Evolutionary conservation across 2,888 invertebrate species (phyloP).

Genomic region (Drosophila neotestacea): DNA sequence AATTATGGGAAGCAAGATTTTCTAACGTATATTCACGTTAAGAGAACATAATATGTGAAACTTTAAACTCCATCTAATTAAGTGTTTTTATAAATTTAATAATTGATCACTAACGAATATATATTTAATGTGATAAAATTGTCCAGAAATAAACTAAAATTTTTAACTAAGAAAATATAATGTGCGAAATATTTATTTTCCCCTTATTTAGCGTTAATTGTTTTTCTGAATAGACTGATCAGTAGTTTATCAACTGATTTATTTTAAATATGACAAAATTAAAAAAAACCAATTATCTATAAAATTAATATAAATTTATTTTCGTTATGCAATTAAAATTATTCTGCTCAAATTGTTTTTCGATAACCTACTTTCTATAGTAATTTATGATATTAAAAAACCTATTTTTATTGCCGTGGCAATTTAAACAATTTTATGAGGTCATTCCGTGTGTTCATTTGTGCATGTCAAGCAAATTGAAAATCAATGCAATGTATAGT

Average conservation of each 20-base stretch:
- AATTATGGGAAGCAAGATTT: too few relatives aligned
- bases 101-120: too few relatives aligned
- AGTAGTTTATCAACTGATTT: neutral
- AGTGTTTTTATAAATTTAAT: too few relatives aligned
- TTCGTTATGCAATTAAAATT: neutral
- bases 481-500: conserved; percentile 55
- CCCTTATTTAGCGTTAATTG: neutral
- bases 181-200: too few relatives aligned
- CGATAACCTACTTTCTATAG: neutral
- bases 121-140: too few relatives aligned
- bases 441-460: conserved; percentile 18
- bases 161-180: too few relatives aligned
- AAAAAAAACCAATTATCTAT: neutral
- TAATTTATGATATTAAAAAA: conserved; percentile 13
- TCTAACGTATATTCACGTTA: too few relatives aligned
- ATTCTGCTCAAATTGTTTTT: conserved; percentile 1
- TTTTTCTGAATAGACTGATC: neutral
- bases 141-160: too few relatives aligned
- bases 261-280: neutral
- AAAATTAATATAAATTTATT: neutral
- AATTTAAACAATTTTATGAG: conserved; percentile 25
- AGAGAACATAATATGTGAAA: too few relatives aligned
- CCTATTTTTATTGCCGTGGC: conserved; percentile 7
- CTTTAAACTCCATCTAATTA: too few relatives aligned
- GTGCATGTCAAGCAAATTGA: conserved; percentile 31